These are phyloP conservation scores for Epinotia bilunana DNA, from an alignment of 2,888 invertebrate genomes.

Conservation along the genomic window DNA sequence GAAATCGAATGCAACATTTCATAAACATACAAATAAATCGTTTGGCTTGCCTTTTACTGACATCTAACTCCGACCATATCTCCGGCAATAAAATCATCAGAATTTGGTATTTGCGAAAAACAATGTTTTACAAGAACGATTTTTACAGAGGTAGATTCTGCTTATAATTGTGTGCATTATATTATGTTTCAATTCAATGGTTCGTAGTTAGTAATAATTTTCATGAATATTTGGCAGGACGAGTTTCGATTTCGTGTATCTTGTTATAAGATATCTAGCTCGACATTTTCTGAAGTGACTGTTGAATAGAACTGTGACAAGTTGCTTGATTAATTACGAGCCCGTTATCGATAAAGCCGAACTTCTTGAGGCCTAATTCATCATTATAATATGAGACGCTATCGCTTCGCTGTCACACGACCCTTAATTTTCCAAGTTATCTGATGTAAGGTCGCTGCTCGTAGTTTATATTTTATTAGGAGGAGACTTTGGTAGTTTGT, in stretches of 20 bases:
- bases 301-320: constrained; percentile 1
- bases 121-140: not conserved
- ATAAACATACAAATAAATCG: constrained; percentile 5
- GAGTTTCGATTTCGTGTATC: too few relatives aligned
- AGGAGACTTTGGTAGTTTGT: too few relatives aligned
- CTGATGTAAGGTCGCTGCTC: not conserved
- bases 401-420: constrained; percentile 42
- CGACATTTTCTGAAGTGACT: constrained; percentile 6
- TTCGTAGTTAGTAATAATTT: too few relatives aligned
- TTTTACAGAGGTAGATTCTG: not conserved
- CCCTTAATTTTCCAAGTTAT: constrained; percentile 26
- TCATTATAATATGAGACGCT: constrained; percentile 50
- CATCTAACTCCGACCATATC: not conserved
- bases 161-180: too few relatives aligned
- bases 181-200: too few relatives aligned
- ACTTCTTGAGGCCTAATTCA: constrained; percentile 51
- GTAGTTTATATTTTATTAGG: not conserved
- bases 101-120: not conserved
- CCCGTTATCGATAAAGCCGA: constrained; percentile 49
- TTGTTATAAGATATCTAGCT: not conserved
- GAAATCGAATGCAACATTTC: constrained; percentile 7
- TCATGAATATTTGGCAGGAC: too few relatives aligned
- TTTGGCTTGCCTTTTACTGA: not conserved
- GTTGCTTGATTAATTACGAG: constrained; percentile 51
- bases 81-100: not conserved